Evolutionary conservation across 92 coral and sea anemone genomes (phyloP).

Genomic region (Epizoanthus scotinus): DNA sequence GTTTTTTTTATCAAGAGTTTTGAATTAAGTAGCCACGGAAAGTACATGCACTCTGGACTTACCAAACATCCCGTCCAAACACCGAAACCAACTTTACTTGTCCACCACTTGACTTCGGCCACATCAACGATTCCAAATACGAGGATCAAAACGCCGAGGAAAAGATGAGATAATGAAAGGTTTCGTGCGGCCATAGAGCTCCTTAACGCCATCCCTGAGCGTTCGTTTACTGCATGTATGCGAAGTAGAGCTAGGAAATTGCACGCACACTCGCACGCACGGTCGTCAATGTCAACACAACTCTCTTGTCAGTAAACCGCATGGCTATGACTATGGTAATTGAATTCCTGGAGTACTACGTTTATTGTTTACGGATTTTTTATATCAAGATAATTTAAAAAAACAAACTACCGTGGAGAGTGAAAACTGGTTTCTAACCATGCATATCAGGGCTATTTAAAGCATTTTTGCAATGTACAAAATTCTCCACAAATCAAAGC

Average conservation of each 20-base stretch:
- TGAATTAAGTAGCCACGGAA: not conserved
- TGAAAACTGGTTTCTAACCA: not conserved
- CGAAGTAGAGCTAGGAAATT: not conserved
- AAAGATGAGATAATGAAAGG: slow-evolving; percentile 14
- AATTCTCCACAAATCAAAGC: too few species aligned
- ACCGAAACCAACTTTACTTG: slow-evolving; percentile 31
- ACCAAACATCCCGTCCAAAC: slow-evolving; percentile 40
- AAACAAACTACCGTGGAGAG: slow-evolving; percentile 1
- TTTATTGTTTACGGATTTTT: not conserved
- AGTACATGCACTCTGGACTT: not conserved
- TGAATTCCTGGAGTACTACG: slow-evolving; percentile 36
- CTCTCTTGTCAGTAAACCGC: slow-evolving; percentile 21
- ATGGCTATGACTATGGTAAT: slow-evolving; percentile 3
- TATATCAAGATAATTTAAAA: not conserved
- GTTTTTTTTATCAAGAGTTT: not conserved
- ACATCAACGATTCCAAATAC: slow-evolving; percentile 25
- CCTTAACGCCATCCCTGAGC: slow-evolving; percentile 15
- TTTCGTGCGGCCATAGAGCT: not conserved
- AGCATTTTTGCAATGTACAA: too few species aligned
- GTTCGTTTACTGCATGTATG: not conserved
- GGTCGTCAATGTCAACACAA: slow-evolving; percentile 8
- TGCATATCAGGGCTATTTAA: too few species aligned
- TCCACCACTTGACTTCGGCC: slow-evolving; percentile 38
- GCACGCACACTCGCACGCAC: not conserved
- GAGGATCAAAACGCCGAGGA: slow-evolving; percentile 16